Evolutionary conservation across 2,797 vertebrate species (phyloP).

Genomic region (Martes flavigula): DNA sequence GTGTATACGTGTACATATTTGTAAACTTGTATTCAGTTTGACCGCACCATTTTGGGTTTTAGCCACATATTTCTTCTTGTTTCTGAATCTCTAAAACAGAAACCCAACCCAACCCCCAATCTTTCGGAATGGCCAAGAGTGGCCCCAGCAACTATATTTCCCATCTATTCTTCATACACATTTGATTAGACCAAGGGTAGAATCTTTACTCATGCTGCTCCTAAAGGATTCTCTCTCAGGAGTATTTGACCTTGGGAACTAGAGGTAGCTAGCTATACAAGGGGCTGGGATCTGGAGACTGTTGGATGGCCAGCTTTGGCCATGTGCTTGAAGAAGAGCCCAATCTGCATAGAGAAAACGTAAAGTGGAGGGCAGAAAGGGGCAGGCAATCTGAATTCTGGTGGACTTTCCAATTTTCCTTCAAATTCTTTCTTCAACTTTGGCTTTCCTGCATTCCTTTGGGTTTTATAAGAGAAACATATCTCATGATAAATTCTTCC

Average conservation of each 20-base stretch:
- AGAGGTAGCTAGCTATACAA: neutral
- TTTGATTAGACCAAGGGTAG: neutral
- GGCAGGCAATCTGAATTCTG: neutral
- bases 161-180: neutral
- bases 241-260: neutral
- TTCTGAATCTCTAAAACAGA: neutral
- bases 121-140: neutral
- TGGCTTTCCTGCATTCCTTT: neutral
- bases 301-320: accelerated
- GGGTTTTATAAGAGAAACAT: neutral
- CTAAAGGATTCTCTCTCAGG: neutral
- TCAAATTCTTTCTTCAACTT: neutral
- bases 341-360: neutral
- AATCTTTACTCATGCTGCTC: neutral
- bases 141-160: accelerated
- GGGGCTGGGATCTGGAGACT: neutral
- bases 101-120: neutral
- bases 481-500: neutral
- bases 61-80: neutral
- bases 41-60: neutral
- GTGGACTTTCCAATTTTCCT: accelerated
- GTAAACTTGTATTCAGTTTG: neutral
- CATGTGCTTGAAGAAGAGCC: neutral
- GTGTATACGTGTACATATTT: accelerated
- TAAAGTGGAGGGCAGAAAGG: neutral